Base-by-base conservation (phyloP, 1,140 invertebrate genomes). In the Diorhabda sublineata region DNA sequence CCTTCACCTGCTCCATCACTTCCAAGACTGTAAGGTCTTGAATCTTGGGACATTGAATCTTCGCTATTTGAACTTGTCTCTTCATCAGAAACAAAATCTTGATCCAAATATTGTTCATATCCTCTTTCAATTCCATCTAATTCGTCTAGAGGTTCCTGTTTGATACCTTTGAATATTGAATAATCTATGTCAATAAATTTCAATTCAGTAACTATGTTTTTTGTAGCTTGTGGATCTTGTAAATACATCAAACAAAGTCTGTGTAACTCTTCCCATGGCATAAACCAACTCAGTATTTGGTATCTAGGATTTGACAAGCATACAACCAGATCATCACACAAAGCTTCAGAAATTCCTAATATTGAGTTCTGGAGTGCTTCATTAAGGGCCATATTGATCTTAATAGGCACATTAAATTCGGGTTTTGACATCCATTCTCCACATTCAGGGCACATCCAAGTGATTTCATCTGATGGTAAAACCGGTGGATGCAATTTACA, bases 171-270 rank as follows among this genome's bases (percentile, higher is more conserved):
- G 72, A 88, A 89, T 71, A 86, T 85, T 45, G 84, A 86, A 71
- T 89, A 89, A 77, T 89, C 87, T 63, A 89, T 87, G 67, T 89
- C 87, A 0, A 89, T 75, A 76, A 85, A 89, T 74, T 89, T 89
- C 3, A 89, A 76, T 69, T 87, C 86, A 52, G 86, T 87, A 61
- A 85, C 85, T 9, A 83, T 82, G 70, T 85, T 87, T 41, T 86
- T 82, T 74, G 87, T 85, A 43, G 84, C 82, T 64, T 88, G 85
- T 0, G 84, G 83, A 69, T 88, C 85, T 9, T 85, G 82, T 9
- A 89, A 73, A 74, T 89, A 90, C 56, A 84, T 82, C 61, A 86
- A 83, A 78, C 88, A 90, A 5, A 87, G 73, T 42, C 76, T 77
- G 60, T 84, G 84, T 45, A 89, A 77, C 67, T 88, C 84, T 45